Conservation (phyloP, 2,797 vertebrate genomes). For the Melanotaenia parkinsoni region DNA sequence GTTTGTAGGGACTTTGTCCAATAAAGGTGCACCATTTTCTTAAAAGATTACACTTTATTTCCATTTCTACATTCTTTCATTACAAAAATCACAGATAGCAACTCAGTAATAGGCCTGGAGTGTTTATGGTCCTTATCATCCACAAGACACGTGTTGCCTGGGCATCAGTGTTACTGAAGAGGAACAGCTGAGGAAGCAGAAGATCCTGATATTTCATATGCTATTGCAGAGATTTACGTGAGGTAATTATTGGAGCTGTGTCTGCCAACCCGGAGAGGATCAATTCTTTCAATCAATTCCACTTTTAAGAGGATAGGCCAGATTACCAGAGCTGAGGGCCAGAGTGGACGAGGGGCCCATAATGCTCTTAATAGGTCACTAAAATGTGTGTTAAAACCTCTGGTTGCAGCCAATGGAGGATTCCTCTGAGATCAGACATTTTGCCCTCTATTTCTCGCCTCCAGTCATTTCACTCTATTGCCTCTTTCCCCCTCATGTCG, state of each 20-base stretch:
- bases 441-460: constrained; percentile 24
- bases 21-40: background rate
- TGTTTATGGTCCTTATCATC: constrained; percentile 45
- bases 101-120: background rate
- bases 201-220: constrained; percentile 77
- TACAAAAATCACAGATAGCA: background rate
- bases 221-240: constrained; percentile 82
- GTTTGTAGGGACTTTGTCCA: constrained; percentile 1
- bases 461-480: background rate
- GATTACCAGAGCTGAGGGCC: constrained; percentile 77
- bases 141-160: constrained; percentile 24
- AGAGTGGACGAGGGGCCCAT: constrained; percentile 70
- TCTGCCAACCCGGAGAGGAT: constrained; percentile 80
- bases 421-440: constrained; percentile 63
- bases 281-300: constrained; percentile 86
- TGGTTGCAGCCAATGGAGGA: constrained; percentile 54
- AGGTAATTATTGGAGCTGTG: constrained; percentile 81
- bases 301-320: constrained; percentile 85
- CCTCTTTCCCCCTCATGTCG: background rate
- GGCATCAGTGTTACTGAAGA: constrained; percentile 24
- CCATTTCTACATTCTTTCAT: background rate
- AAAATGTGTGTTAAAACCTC: constrained; percentile 80
- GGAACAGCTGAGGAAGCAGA: constrained; percentile 36
- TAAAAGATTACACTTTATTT: background rate
- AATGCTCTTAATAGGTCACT: constrained; percentile 84